A percentile compares a stretch with the other conserved stretches of the same genome.
phyloP scores from a whole-genome alignment of 2,113 vertebrate species.

The Dipodomys spectabilis region DNA sequence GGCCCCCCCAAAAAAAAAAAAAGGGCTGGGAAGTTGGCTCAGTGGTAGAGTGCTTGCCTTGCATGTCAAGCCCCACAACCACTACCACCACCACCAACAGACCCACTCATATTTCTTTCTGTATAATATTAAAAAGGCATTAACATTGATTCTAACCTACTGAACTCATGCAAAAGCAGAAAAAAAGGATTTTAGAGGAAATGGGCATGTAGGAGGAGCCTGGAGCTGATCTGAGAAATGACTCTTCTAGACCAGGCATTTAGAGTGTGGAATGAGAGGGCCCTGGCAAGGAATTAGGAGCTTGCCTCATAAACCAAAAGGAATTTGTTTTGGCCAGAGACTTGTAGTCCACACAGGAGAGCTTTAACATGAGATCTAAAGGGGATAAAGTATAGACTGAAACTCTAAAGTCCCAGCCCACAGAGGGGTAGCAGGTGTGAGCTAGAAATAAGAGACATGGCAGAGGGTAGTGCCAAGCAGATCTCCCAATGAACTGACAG shows the following conservation, averaged over 20 bases:
- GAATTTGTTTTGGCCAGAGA: conserved; percentile 49
- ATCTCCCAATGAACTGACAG: conserved; percentile 40
- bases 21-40: too few relatives aligned
- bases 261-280: conserved; percentile 12
- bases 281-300: conserved; percentile 40
- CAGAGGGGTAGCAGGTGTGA: conserved; percentile 69
- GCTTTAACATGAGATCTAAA: conserved; percentile 61
- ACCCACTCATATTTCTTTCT: not conserved
- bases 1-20: too few relatives aligned
- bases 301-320: conserved; percentile 67
- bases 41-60: too few relatives aligned
- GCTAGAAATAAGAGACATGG: conserved; percentile 61
- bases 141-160: not conserved
- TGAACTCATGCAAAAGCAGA: conserved; percentile 15
- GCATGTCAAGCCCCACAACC: too few relatives aligned
- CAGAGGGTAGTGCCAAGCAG: conserved; percentile 22
- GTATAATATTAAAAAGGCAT: not conserved
- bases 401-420: conserved; percentile 62
- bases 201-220: not conserved
- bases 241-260: conserved; percentile 21
- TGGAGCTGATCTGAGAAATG: not conserved
- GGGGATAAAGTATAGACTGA: conserved; percentile 65
- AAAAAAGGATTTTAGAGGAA: conserved; percentile 19
- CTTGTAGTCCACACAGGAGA: conserved; percentile 62
- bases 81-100: too few relatives aligned